phyloP scores from a whole-genome alignment of 2,888 invertebrate species.

The Bhutanitis thaidina region DNA sequence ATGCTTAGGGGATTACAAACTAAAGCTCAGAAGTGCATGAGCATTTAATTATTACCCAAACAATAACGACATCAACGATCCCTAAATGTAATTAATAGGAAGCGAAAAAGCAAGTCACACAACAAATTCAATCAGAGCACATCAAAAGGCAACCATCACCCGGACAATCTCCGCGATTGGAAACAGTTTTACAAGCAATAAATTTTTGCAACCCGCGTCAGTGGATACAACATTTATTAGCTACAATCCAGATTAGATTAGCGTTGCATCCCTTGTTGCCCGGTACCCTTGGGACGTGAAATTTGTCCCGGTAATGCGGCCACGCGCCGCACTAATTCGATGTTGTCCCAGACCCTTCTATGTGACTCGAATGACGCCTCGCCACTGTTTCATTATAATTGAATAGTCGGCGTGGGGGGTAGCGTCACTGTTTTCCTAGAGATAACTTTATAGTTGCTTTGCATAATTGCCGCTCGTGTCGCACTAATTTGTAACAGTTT shows the following conservation, averaged over 20 bases:
- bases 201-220: conserved; percentile 69
- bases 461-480: conserved; percentile 69
- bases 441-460: conserved; percentile 74
- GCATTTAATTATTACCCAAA: no score
- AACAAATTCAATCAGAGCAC: conserved; percentile 71
- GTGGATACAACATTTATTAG: conserved; percentile 77
- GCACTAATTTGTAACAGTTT: conserved; percentile 70
- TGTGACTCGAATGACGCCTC: conserved; percentile 72
- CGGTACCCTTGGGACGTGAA: conserved; percentile 58
- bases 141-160: conserved; percentile 56
- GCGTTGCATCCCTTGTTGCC: conserved; percentile 65
- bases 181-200: conserved; percentile 80
- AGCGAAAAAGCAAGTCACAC: conserved; percentile 54
- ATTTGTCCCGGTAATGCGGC: conserved; percentile 77
- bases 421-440: conserved; percentile 66
- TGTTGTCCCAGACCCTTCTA: conserved; percentile 60
- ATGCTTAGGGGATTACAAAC: no score
- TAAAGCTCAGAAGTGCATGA: no score
- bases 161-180: conserved; percentile 72
- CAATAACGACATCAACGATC: conserved; percentile 27
- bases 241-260: conserved; percentile 78
- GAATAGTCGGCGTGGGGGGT: conserved; percentile 72
- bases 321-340: conserved; percentile 77
- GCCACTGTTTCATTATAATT: conserved; percentile 75
- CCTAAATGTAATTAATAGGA: conserved; percentile 38